Evolutionary conservation across 2,888 invertebrate genomes (phyloP).

Genomic region (Troglohyphantes excavatus): DNA sequence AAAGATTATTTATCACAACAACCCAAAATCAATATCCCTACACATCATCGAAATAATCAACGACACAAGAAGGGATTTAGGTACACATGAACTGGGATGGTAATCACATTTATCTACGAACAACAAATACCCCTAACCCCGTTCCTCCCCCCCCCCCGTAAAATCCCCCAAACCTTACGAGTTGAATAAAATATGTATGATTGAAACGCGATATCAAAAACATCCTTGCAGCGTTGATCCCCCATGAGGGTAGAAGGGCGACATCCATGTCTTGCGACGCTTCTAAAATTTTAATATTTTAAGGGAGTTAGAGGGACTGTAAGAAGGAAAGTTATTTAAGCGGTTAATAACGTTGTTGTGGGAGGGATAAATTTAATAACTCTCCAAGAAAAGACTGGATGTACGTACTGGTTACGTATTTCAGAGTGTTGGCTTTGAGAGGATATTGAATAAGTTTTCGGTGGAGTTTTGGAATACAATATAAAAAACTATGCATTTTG

Average conservation of each 20-base stretch:
- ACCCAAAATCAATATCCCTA: neutral
- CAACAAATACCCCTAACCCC: neutral
- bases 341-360: slow-evolving; percentile 58
- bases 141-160: neutral
- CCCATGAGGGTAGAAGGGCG: neutral
- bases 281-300: slow-evolving; percentile 41
- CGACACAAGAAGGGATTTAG: neutral
- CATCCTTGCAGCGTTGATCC: neutral
- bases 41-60: neutral
- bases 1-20: neutral
- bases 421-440: neutral
- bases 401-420: neutral
- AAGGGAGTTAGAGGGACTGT: neutral
- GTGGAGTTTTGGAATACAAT: too few species aligned
- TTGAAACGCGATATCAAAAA: neutral
- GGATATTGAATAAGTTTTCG: too few species aligned
- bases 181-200: slow-evolving; percentile 9
- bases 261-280: neutral
- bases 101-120: neutral
- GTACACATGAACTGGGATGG: neutral
- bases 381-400: neutral
- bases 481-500: too few species aligned
- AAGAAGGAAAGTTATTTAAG: slow-evolving; percentile 33
- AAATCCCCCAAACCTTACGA: neutral
- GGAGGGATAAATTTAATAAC: slow-evolving; percentile 36